Base-by-base conservation (phyloP, 2,888 invertebrate species). In the Troides helena region DNA sequence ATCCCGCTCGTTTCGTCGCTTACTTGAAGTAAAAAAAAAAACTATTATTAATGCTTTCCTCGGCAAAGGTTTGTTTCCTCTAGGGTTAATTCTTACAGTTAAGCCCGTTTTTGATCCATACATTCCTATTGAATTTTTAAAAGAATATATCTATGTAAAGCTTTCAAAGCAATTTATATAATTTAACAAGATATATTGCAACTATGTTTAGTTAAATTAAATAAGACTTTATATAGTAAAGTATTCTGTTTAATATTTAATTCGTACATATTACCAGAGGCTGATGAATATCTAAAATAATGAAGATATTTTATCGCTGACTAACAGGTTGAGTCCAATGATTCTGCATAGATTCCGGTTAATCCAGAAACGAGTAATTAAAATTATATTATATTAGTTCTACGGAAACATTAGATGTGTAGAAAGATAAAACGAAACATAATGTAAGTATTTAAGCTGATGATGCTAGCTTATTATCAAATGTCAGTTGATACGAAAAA, bases 321-420 rank as follows among this genome's bases (percentile, higher is more conserved):
- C 53, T 53, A 60, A 61, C 60, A 53, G 6, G 53, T 17, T 57
- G 39, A 39, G 39, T 30, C 3, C 43, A 53, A 36, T 36, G 25
- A 39, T 61, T 53, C 18, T 39, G 61, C 62, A 58, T 63, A 57
- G 36, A 12, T 62, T 21, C 30, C 69, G 14, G 58, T 62, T 17
- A 65, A 46, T 30, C 17, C 18, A 61, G 46, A 69, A 61, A 62
- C 56, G n/a, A 30, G 46, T 58, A 14, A 58, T 62, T 59, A 46
- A 30, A 62, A 62, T 64, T 62, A 50, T 53, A 62, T 64, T 62
- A 58, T 53, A 59, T 36, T 46, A 53, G 39, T 70, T 67, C 70
- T 25, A 57, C 58, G 70, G 66, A 70, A 63, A 62, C 23, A 58
- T 56, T 46, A 39, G n/a, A 61, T n/a, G 17, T 14, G 30, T 46